Base-by-base conservation (phyloP, 2,113 vertebrate genomes). In the Bufo bufo region DNA sequence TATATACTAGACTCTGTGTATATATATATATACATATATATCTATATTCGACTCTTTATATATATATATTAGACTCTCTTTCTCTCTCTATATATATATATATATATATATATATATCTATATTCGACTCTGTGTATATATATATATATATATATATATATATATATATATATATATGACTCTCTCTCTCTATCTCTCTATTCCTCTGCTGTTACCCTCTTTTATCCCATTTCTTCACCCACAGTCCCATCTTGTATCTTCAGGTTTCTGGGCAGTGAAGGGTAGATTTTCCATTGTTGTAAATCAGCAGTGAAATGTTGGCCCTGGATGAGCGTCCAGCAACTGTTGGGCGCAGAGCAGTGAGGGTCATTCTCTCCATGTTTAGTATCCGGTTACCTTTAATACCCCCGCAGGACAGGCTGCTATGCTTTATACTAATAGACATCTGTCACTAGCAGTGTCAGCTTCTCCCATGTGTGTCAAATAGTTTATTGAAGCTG, bases 391-490 rank as follows among this genome's bases (percentile, higher is more conserved):
- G 43, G 89, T 93, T 94, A 91, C 91, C 63, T 90, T 90, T 90
- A 91, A 86, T 89, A 90, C 63, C 69, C 91, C 84, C 59, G 0
- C 89, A 92, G 91, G 90, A 89, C 59, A 77, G 49, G 89, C 47
- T 82, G 92, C 91, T 90, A 83, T 69, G 12, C 88, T 59, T 91
- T 79, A 71, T 0, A 59, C 90, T 93, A 91, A 93, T 66, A 87
- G 92, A 91, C 87, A 82, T 93, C 93, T 92, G 92, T 94, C 92
- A 92, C 89, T 77, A 61, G 33, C 84, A 78, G 91, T 80, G 89
- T 93, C 92, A n/a, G 89, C 89, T 93, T 92, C 90, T 91, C 87
- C 90, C 91, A 90, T 82, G 91, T 90, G 91, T 88, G 82, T 74
- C 20, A 52, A 85, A 61, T 79, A 84, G 85, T 92, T 85, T 49